Evolutionary conservation across 2,797 vertebrate species (phyloP).

Genomic region (Spatula clypeata): DNA sequence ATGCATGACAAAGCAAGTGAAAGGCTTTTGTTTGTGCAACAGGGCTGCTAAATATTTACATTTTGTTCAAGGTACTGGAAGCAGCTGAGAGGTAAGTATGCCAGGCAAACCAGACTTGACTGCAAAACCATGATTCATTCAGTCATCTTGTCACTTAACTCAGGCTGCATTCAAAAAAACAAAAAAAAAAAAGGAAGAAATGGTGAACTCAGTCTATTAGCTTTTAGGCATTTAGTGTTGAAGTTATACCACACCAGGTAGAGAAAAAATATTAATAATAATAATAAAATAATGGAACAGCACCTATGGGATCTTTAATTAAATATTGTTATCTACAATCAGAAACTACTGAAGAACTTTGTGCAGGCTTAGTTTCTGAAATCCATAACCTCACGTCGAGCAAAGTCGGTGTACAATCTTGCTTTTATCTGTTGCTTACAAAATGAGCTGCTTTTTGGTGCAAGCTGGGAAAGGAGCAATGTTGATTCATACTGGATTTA

Average conservation of each 20-base stretch:
- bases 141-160: background rate
- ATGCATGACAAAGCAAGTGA: background rate
- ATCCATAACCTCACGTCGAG: background rate
- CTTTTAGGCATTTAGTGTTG: background rate
- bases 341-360: background rate
- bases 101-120: background rate
- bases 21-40: conserved; percentile 22
- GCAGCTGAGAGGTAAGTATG: background rate
- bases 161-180: background rate
- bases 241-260: background rate
- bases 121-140: conserved; percentile 23
- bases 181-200: background rate
- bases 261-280: background rate
- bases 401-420: background rate
- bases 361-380: background rate
- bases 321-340: background rate
- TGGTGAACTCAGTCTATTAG: background rate
- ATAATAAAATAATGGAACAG: background rate
- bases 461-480: background rate
- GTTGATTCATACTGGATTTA: background rate
- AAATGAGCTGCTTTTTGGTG: background rate
- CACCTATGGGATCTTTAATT: background rate
- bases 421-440: background rate
- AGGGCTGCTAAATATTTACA: conserved; percentile 26
- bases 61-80: background rate